Evolutionary conservation across 2,888 invertebrate species (phyloP).

Genomic region (Melinaea menophilus): DNA sequence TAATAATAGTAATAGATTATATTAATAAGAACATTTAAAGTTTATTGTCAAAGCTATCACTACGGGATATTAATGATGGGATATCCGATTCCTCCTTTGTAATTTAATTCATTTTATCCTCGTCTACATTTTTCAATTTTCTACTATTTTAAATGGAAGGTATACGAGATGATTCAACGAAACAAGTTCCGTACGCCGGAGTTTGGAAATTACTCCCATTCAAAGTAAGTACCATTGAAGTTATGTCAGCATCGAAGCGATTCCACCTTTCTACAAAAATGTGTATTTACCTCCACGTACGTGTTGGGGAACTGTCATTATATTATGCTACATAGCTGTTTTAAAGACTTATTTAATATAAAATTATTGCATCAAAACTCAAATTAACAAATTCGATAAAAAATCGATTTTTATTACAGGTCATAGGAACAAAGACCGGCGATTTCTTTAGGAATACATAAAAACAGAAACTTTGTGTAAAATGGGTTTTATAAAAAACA

Average conservation of each 20-base stretch:
- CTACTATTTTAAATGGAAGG: conserved; percentile 23
- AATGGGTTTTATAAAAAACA: no score
- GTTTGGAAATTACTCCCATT: conserved; percentile 46
- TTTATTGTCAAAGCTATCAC: no score
- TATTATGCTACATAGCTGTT: conserved; percentile 18
- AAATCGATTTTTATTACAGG: no score
- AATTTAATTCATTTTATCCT: background rate
- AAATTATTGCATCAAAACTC: conserved; percentile 6
- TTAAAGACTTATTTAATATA: conserved; percentile 19
- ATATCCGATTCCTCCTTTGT: no score
- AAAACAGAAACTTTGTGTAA: no score
- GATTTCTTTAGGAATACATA: no score
- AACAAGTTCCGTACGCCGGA: conserved; percentile 45
- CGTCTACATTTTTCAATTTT: conserved; percentile 21
- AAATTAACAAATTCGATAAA: no score
- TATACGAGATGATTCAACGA: conserved; percentile 39
- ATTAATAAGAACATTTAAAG: no score
- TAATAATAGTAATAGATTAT: no score
- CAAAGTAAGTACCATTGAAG: conserved; percentile 42
- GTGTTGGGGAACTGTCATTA: conserved; percentile 30
- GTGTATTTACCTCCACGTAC: conserved; percentile 44
- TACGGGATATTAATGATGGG: no score
- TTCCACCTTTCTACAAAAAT: conserved; percentile 44
- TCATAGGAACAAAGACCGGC: no score
- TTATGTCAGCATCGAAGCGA: conserved; percentile 47